phyloP scores from a whole-genome alignment of 2,797 vertebrate genomes.

The Bryconaethiops microstoma region DNA sequence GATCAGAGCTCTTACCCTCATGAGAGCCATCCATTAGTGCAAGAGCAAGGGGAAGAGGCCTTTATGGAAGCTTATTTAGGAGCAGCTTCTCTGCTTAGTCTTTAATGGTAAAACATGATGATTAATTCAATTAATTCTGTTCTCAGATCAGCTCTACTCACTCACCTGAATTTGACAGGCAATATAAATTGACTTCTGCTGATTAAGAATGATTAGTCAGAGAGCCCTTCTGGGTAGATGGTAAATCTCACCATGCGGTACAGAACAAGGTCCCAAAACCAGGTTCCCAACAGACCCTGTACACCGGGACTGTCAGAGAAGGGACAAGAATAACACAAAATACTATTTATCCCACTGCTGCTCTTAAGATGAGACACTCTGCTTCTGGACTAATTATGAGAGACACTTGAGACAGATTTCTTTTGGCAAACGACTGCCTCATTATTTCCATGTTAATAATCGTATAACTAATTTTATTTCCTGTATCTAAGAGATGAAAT shows the following conservation, averaged over 20 bases:
- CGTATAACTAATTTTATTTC: neutral
- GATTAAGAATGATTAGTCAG: constrained; percentile 42
- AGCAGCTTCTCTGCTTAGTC: constrained; percentile 25
- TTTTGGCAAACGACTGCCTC: neutral
- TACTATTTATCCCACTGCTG: constrained; percentile 21
- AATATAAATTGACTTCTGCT: constrained; percentile 50
- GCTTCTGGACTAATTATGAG: neutral
- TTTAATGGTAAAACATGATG: constrained; percentile 22
- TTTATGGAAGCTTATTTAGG: constrained; percentile 40
- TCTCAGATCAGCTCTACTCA: constrained; percentile 38
- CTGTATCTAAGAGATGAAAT: neutral
- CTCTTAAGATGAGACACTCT: neutral
- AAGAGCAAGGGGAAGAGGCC: constrained; percentile 22
- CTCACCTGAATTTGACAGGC: constrained; percentile 38
- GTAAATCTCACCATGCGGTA: constrained; percentile 42
- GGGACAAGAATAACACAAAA: constrained; percentile 9
- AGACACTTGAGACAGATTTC: neutral
- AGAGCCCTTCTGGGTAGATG: constrained; percentile 46
- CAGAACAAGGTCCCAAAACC: constrained; percentile 24
- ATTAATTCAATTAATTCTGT: constrained; percentile 29
- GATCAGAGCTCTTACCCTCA: constrained; percentile 42
- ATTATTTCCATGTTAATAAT: no score
- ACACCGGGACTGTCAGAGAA: constrained; percentile 27
- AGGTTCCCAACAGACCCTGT: constrained; percentile 17
- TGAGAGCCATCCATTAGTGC: constrained; percentile 33